Evolutionary conservation across 2,888 invertebrate genomes (phyloP).

Genomic region (Tetranychus piercei): DNA sequence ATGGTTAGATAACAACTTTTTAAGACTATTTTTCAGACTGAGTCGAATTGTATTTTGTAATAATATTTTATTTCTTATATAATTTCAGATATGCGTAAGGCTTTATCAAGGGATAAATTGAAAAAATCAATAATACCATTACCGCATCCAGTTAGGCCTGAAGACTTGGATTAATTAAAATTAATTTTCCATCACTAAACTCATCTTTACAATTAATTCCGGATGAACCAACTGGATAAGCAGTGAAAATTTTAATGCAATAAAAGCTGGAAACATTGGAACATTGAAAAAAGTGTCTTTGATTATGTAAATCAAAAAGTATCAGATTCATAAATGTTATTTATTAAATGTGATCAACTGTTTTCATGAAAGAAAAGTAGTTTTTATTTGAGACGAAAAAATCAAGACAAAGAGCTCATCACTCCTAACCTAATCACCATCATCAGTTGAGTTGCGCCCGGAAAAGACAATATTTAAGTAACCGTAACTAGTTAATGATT

Average conservation of each 20-base stretch:
- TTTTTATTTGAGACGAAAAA: too few relatives aligned
- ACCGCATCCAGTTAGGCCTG: conserved; percentile 78
- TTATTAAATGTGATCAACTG: too few relatives aligned
- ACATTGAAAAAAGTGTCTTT: too few relatives aligned
- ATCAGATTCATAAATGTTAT: too few relatives aligned
- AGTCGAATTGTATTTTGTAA: conserved; percentile 8
- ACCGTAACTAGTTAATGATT: background rate
- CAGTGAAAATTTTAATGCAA: too few relatives aligned
- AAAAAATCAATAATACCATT: conserved; percentile 83
- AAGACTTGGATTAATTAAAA: conserved; percentile 54
- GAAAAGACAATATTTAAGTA: background rate
- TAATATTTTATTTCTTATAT: background rate
- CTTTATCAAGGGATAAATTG: conserved; percentile 71
- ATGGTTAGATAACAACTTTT: conserved; percentile 45
- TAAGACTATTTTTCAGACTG: background rate
- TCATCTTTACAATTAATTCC: too few relatives aligned
- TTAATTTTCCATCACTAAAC: background rate
- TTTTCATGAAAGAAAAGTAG: too few relatives aligned
- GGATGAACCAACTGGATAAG: too few relatives aligned
- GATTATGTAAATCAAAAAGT: too few relatives aligned
- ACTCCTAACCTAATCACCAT: background rate
- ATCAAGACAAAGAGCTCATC: too few relatives aligned
- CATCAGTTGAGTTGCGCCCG: background rate
- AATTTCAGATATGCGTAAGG: conserved; percentile 86
- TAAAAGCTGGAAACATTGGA: too few relatives aligned